phyloP scores from a whole-genome alignment of 2,113 vertebrate genomes.

The Larimichthys crocea region DNA sequence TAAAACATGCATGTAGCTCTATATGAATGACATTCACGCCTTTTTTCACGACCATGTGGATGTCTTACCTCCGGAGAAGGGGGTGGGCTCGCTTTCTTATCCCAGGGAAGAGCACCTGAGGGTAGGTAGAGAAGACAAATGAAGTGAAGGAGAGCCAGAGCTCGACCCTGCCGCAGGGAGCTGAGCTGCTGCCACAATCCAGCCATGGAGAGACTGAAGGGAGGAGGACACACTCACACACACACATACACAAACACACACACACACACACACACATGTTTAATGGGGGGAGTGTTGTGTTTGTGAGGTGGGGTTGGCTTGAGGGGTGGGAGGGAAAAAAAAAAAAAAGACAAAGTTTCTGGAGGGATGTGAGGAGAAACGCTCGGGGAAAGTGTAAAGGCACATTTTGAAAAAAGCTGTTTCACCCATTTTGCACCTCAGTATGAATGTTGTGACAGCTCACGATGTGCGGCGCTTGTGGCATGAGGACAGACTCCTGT shows the following conservation, averaged over 20 bases:
- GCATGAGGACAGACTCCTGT: constrained; percentile 36
- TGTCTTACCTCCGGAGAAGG: constrained; percentile 67
- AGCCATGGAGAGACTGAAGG: constrained; percentile 75
- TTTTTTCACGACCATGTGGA: not conserved
- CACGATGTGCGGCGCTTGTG: constrained; percentile 8
- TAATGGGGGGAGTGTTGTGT: constrained; percentile 40
- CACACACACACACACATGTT: constrained; percentile 49
- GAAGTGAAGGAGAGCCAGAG: constrained; percentile 55
- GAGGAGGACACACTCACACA: constrained; percentile 40
- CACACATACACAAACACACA: constrained; percentile 18
- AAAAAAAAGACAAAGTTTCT: constrained; percentile 16
- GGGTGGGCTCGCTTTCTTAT: constrained; percentile 22
- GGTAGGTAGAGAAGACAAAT: constrained; percentile 49
- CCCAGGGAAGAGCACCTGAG: constrained; percentile 48
- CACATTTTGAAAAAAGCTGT: constrained; percentile 13
- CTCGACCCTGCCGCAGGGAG: constrained; percentile 48
- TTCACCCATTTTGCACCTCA: constrained; percentile 35
- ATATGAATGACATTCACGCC: not conserved
- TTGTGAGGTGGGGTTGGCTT: constrained; percentile 58
- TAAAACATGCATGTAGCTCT: not conserved
- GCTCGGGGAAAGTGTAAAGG: constrained; percentile 22
- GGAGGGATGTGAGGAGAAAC: constrained; percentile 30
- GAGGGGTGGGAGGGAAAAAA: constrained; percentile 49
- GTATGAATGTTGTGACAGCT: constrained; percentile 33
- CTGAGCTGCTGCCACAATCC: constrained; percentile 66